These are phyloP conservation scores for Heteromurus nitidus DNA, from an alignment of 2,888 invertebrate genomes.

Conservation along the genomic window DNA sequence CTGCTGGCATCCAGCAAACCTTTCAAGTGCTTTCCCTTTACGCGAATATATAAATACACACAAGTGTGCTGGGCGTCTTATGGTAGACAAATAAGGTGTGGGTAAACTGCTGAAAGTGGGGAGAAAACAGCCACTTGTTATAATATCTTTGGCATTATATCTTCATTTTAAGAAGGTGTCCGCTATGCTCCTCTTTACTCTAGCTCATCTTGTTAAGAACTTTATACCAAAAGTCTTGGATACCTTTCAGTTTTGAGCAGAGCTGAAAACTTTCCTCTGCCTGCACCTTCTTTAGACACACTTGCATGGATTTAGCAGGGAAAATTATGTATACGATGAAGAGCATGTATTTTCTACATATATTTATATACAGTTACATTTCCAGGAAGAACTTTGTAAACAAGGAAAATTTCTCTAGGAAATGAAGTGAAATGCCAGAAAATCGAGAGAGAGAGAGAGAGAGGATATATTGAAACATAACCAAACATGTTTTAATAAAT, in stretches of 20 bases:
- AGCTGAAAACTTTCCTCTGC: conserved; percentile 3
- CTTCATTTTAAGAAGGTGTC: conserved; percentile 36
- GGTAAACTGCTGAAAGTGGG: not conserved
- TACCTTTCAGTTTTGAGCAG: conserved; percentile 11
- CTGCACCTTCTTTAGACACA: not conserved
- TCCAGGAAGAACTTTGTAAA: not conserved
- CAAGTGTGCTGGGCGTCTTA: no score
- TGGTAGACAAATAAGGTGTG: conserved; percentile 27
- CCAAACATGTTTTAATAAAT: no score
- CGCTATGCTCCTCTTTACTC: not conserved
- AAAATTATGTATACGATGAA: conserved; percentile 9
- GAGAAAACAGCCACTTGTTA: not conserved
- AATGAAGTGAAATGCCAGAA: conserved; percentile 17
- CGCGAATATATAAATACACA: not conserved
- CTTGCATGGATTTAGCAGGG: conserved; percentile 11
- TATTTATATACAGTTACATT: not conserved
- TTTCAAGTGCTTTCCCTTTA: conserved; percentile 15
- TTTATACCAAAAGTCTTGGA: conserved; percentile 15
- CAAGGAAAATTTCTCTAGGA: not conserved
- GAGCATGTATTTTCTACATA: not conserved
- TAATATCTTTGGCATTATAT: conserved; percentile 33
- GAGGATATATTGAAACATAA: not conserved
- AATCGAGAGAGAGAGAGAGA: not conserved
- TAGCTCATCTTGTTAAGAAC: conserved; percentile 40
- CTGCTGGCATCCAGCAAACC: conserved; percentile 27